phyloP scores from a whole-genome alignment of 2,113 vertebrate species.

The Anguilla japonica region DNA sequence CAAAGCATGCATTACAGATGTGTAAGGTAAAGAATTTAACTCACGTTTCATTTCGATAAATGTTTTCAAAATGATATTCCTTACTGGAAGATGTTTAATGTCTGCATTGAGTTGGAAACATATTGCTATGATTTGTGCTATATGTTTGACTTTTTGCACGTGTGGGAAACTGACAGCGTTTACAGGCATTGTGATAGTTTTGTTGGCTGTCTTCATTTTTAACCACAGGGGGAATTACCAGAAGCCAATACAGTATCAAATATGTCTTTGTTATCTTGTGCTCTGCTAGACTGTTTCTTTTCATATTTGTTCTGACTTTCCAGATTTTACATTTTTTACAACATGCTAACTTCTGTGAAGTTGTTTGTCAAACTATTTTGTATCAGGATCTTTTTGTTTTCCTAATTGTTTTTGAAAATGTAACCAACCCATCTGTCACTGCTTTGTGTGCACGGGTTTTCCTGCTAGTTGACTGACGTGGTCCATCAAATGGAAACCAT shows the following conservation, averaged over 20 bases:
- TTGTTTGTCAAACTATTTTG: slow-evolving; percentile 85
- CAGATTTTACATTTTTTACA: slow-evolving; percentile 69
- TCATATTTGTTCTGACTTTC: slow-evolving; percentile 59
- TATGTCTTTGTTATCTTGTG: slow-evolving; percentile 24
- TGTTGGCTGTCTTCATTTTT: slow-evolving; percentile 25
- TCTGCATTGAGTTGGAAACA: slow-evolving; percentile 3
- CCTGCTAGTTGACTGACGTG: slow-evolving; percentile 81
- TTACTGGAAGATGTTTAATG: background rate
- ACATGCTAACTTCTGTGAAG: slow-evolving; percentile 98
- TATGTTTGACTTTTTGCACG: slow-evolving; percentile 19
- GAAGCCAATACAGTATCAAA: slow-evolving; percentile 18
- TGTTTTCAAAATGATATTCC: background rate
- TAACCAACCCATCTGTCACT: slow-evolving; percentile 74
- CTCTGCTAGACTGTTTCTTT: slow-evolving; percentile 35
- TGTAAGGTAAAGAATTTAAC: background rate
- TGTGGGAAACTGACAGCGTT: slow-evolving; percentile 28
- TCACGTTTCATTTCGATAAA: background rate
- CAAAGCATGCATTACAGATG: slow-evolving; percentile 4
- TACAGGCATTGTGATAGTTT: slow-evolving; percentile 20
- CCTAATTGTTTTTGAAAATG: slow-evolving; percentile 64
- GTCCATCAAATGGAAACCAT: slow-evolving; percentile 67
- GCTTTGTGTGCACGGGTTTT: slow-evolving; percentile 74
- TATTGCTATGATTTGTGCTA: background rate
- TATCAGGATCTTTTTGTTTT: slow-evolving; percentile 74
- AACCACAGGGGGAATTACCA: slow-evolving; percentile 12